These are phyloP conservation scores for Danio albolineatus DNA, from an alignment of 2,797 vertebrate genomes.

Conservation along the genomic window DNA sequence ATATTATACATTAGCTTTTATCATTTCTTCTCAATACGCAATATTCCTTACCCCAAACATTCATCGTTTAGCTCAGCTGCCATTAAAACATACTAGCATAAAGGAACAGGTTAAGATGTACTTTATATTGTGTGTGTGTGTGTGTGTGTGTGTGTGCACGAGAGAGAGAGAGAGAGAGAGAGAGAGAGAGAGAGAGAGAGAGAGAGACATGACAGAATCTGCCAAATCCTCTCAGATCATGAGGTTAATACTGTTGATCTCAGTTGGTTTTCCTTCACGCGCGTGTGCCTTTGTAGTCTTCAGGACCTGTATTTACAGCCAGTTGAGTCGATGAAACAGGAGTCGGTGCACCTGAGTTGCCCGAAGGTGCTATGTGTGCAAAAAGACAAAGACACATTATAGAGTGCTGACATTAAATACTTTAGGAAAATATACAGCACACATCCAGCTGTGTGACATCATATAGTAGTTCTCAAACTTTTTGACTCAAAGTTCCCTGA, in stretches of 20 bases:
- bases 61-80: slow-evolving; percentile 11
- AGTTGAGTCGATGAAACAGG: slow-evolving; percentile 95
- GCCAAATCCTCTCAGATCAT: slow-evolving; percentile 30
- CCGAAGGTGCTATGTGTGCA: slow-evolving; percentile 86
- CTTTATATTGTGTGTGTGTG: not conserved
- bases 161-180: not conserved
- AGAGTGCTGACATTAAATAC: not conserved
- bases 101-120: slow-evolving; percentile 1
- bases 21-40: slow-evolving; percentile 8
- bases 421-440: not conserved
- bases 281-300: slow-evolving; percentile 61
- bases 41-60: not conserved
- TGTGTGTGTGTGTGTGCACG: not conserved
- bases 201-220: not conserved
- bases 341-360: slow-evolving; percentile 86
- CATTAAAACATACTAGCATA: slow-evolving; percentile 9
- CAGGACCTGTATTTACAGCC: slow-evolving; percentile 96
- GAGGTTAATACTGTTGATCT: slow-evolving; percentile 26
- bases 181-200: not conserved
- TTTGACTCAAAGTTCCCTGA: not conserved
- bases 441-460: not conserved
- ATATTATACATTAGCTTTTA: slow-evolving; percentile 42
- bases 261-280: not conserved
- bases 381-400: slow-evolving; percentile 21
- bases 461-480: not conserved